phyloP scores from a whole-genome alignment of 2,888 invertebrate genomes.

The Eupithecia subfuscata region DNA sequence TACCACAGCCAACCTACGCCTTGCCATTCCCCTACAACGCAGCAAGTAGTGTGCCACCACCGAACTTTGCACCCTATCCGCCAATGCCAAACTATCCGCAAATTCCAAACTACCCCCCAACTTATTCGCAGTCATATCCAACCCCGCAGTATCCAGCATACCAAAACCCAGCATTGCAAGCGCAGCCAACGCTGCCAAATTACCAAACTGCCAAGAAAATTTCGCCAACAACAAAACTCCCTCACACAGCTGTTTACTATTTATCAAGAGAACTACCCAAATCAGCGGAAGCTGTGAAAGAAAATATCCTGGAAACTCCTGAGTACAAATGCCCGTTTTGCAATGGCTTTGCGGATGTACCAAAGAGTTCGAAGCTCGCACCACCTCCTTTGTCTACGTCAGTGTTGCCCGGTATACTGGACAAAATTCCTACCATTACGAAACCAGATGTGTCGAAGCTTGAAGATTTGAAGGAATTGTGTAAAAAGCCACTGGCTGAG shows the following conservation, averaged over 20 bases:
- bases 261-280: slow-evolving; percentile 47
- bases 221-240: slow-evolving; percentile 42
- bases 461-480: slow-evolving; percentile 35
- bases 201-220: neutral
- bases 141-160: neutral
- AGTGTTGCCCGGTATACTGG: slow-evolving; percentile 50
- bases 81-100: neutral
- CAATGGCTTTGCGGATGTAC: slow-evolving; percentile 39
- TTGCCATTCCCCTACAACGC: slow-evolving; percentile 5
- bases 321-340: slow-evolving; percentile 37
- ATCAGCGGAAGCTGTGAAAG: slow-evolving; percentile 38
- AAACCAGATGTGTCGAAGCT: slow-evolving; percentile 40
- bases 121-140: neutral
- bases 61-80: slow-evolving; percentile 8
- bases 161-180: neutral
- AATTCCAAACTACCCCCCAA: slow-evolving; percentile 8
- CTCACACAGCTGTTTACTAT: slow-evolving; percentile 52
- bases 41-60: neutral
- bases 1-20: slow-evolving; percentile 16
- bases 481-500: slow-evolving; percentile 25
- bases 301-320: slow-evolving; percentile 20
- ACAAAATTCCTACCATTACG: slow-evolving; percentile 44
- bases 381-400: slow-evolving; percentile 43
- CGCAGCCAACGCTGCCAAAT: neutral
- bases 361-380: slow-evolving; percentile 40